A percentile compares a stretch with the other conserved stretches of the same genome.
These are phyloP conservation scores for Nomada goodeniana DNA, from an alignment of 2,888 invertebrate genomes.

Conservation along the genomic window DNA sequence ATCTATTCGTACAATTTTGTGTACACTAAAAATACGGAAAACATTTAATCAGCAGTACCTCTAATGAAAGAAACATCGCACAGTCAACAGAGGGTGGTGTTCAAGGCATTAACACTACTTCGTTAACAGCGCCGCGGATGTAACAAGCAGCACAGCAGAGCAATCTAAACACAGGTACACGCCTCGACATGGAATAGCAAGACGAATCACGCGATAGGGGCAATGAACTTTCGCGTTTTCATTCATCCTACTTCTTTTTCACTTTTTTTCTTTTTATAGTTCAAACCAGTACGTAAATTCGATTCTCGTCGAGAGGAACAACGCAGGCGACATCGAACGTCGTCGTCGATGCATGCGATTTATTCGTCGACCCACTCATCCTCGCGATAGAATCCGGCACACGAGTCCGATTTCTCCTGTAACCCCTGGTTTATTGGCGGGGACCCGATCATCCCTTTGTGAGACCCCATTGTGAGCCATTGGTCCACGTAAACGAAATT, in stretches of 20 bases:
- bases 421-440: slow-evolving; percentile 80
- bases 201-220: neutral
- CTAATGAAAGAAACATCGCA: neutral
- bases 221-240: slow-evolving; percentile 1
- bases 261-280: neutral
- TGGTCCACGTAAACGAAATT: slow-evolving; percentile 83
- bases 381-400: slow-evolving; percentile 79
- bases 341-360: slow-evolving; percentile 73
- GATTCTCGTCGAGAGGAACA: slow-evolving; percentile 47
- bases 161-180: neutral
- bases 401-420: slow-evolving; percentile 80
- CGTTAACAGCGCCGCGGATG: neutral
- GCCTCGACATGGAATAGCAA: neutral
- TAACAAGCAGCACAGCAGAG: neutral
- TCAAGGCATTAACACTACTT: neutral
- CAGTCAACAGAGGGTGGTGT: neutral
- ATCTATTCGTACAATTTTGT: neutral
- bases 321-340: slow-evolving; percentile 29
- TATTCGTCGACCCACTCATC: slow-evolving; percentile 81
- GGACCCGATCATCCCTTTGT: slow-evolving; percentile 81
- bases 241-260: neutral
- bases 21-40: neutral
- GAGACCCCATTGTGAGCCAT: slow-evolving; percentile 79
- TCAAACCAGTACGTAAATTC: slow-evolving; percentile 30
- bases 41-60: neutral